These are phyloP conservation scores for Ormyrus thymus DNA, from an alignment of 2,888 invertebrate genomes.

Conservation along the genomic window DNA sequence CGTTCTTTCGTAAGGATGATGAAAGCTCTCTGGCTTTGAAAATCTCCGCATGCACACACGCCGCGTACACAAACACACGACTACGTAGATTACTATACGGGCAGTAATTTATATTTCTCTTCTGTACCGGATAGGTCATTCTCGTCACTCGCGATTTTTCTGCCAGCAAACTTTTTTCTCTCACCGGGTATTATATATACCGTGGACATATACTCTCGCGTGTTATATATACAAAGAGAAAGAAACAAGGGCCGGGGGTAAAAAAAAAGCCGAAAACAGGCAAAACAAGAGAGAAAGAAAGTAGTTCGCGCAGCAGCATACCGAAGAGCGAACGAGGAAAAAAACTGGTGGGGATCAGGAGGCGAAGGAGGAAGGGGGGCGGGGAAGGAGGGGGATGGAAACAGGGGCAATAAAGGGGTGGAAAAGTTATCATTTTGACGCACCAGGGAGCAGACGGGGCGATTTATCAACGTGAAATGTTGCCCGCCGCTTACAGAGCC, in stretches of 20 bases:
- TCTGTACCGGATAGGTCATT: conserved; percentile 43
- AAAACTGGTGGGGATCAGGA: not conserved
- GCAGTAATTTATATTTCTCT: conserved; percentile 36
- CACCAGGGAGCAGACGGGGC: conserved; percentile 48
- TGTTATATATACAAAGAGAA: not conserved
- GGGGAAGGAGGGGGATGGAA: not conserved
- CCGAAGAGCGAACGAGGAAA: not conserved
- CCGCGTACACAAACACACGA: not conserved
- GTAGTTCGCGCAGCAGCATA: conserved; percentile 3
- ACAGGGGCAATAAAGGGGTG: conserved; percentile 53
- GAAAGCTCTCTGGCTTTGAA: conserved; percentile 28
- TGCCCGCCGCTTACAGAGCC: conserved; percentile 52
- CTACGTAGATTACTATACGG: conserved; percentile 32
- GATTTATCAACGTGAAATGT: conserved; percentile 58
- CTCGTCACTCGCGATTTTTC: conserved; percentile 36
- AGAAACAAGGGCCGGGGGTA: conserved; percentile 1
- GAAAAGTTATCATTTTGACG: conserved; percentile 57
- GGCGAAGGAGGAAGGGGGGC: not conserved
- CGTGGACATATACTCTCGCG: not conserved
- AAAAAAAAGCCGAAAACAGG: conserved; percentile 45
- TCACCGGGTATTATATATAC: not conserved
- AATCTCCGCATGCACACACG: conserved; percentile 3
- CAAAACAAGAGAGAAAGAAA: conserved; percentile 17
- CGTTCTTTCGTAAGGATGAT: conserved; percentile 9
- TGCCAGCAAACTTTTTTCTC: conserved; percentile 20